phyloP scores from a whole-genome alignment of 37 sponge, comb jelly and placozoan species.

The Haliclona indistincta region DNA sequence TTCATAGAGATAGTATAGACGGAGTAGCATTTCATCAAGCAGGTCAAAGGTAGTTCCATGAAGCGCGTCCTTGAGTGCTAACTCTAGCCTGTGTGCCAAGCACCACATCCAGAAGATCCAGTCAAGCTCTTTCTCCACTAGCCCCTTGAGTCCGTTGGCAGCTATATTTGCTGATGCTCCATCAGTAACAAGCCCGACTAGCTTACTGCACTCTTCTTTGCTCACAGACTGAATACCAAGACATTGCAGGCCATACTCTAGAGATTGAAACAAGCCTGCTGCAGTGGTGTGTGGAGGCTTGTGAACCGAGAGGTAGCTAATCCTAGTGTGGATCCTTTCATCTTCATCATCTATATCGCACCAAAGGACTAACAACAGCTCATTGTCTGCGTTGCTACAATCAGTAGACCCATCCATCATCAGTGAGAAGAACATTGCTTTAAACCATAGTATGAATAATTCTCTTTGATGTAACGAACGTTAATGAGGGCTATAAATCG shows the following conservation, averaged over 20 bases:
- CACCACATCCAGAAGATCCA: slow-evolving; percentile 89
- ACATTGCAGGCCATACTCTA: slow-evolving; percentile 14
- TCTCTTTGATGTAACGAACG: too few species aligned
- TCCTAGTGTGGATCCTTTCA: slow-evolving; percentile 54
- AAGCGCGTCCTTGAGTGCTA: slow-evolving; percentile 61
- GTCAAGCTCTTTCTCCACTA: slow-evolving; percentile 42
- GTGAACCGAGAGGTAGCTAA: slow-evolving; percentile 25
- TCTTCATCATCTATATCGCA: slow-evolving; percentile 45
- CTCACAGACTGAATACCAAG: slow-evolving; percentile 39
- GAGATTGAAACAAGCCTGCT: slow-evolving; percentile 33
- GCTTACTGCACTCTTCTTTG: slow-evolving; percentile 37
- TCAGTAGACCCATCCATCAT: slow-evolving; percentile 59
- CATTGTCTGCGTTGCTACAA: slow-evolving; percentile 55
- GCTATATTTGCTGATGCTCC: slow-evolving; percentile 70
- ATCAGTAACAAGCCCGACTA: slow-evolving; percentile 65
- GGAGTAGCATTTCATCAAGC: slow-evolving; percentile 67
- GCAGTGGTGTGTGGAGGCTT: slow-evolving; percentile 31
- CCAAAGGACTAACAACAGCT: slow-evolving; percentile 43
- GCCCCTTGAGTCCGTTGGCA: slow-evolving; percentile 50
- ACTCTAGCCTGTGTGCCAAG: slow-evolving; percentile 62
- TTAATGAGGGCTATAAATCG: too few species aligned
- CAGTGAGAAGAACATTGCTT: slow-evolving; percentile 57
- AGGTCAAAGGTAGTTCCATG: slow-evolving; percentile 61
- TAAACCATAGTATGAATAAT: too few species aligned
- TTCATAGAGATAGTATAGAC: slow-evolving; percentile 61